phyloP scores from a whole-genome alignment of 2,797 vertebrate species.

The Gambelia wislizenii region DNA sequence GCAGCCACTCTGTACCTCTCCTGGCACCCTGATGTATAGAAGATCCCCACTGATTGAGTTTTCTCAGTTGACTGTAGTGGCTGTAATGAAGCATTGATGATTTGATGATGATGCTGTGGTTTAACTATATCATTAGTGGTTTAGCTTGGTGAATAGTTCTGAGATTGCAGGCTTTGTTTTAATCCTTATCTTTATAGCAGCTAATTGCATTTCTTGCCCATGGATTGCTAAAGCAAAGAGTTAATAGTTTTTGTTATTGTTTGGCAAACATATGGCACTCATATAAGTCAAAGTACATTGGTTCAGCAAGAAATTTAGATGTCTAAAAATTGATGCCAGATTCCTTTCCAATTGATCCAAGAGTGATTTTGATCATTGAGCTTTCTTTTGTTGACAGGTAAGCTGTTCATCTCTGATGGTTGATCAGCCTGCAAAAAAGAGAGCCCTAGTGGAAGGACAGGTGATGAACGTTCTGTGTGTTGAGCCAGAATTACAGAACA shows the following conservation, averaged over 20 bases:
- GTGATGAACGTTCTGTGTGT: constrained; percentile 84
- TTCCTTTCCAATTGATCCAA: too few species aligned
- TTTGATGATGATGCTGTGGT: too few species aligned
- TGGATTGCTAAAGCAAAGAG: too few species aligned
- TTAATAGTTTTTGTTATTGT: neutral
- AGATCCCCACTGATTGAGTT: too few species aligned
- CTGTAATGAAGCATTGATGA: too few species aligned
- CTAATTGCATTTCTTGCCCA: neutral
- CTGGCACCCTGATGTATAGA: neutral
- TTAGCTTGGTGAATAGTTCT: neutral
- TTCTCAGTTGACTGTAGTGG: neutral
- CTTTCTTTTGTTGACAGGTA: constrained; percentile 82
- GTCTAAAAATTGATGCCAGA: neutral
- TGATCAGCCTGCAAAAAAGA: constrained; percentile 83
- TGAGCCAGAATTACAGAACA: constrained; percentile 80
- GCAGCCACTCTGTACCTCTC: neutral
- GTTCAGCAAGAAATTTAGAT: neutral
- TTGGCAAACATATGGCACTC: neutral
- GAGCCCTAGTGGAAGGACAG: constrained; percentile 81
- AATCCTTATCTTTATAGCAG: neutral
- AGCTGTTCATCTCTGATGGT: constrained; percentile 93
- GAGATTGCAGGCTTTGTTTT: neutral
- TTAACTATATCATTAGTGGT: neutral
- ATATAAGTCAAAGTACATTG: neutral
- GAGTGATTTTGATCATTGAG: constrained; percentile 25